A percentile compares a stretch with the other conserved stretches of the same genome.
These are phyloP conservation scores for Orcinus orca DNA, from an alignment of 2,113 vertebrate genomes.

Conservation along the genomic window DNA sequence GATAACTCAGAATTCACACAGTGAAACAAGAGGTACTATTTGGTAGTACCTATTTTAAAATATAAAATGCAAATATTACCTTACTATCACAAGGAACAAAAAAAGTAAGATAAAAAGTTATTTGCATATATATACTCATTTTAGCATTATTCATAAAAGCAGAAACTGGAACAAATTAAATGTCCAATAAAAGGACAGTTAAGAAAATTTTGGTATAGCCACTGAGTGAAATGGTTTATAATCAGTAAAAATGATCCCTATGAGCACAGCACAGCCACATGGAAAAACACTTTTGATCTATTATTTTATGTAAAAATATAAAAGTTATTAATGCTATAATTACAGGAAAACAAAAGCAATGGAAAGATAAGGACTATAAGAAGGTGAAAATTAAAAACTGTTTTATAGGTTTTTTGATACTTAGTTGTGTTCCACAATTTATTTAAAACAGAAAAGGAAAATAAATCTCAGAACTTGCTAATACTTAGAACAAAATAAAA, in stretches of 20 bases:
- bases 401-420: background rate
- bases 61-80: background rate
- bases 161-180: constrained; percentile 14
- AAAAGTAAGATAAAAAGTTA: constrained; percentile 6
- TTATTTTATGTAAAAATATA: constrained; percentile 9
- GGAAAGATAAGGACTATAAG: background rate
- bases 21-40: background rate
- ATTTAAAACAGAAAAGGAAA: constrained; percentile 41
- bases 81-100: background rate
- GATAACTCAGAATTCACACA: background rate
- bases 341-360: constrained; percentile 16
- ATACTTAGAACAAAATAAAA: constrained; percentile 10
- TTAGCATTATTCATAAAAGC: background rate
- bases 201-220: background rate
- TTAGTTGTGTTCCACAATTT: background rate
- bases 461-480: background rate
- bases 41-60: background rate
- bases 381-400: background rate
- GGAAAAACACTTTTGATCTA: background rate
- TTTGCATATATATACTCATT: background rate
- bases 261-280: background rate
- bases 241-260: constrained; percentile 9
- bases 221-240: background rate
- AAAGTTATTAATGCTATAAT: background rate
- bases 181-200: background rate